phyloP scores from a whole-genome alignment of 2,113 vertebrate genomes.

The Romanogobio albipinnatus region DNA sequence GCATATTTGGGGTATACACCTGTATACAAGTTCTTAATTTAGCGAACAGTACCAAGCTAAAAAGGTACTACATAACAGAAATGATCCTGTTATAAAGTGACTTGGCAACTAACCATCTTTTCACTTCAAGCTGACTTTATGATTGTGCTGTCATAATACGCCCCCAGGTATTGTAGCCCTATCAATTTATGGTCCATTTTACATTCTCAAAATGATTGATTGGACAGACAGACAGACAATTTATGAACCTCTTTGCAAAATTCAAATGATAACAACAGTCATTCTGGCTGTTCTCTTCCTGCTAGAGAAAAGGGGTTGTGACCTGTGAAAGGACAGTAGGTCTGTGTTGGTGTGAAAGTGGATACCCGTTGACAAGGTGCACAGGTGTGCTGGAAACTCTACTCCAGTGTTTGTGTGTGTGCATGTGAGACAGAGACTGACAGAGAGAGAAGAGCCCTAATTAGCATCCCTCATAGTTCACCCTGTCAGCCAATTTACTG shows the following conservation, averaged over 20 bases:
- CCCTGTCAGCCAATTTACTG: neutral
- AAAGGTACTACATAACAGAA: neutral
- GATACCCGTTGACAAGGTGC: slow-evolving; percentile 49
- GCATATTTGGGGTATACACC: neutral
- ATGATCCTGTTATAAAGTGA: neutral
- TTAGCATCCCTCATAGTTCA: slow-evolving; percentile 21
- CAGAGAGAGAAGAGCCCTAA: slow-evolving; percentile 23
- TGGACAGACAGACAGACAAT: neutral
- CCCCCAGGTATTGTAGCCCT: neutral
- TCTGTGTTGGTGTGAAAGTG: slow-evolving; percentile 44
- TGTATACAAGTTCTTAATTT: neutral
- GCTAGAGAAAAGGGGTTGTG: neutral
- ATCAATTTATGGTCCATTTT: neutral
- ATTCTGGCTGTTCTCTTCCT: neutral
- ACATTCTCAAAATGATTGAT: neutral
- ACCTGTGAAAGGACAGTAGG: slow-evolving; percentile 44
- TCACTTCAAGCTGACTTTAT: neutral
- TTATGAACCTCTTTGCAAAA: neutral
- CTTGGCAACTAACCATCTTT: too few species aligned
- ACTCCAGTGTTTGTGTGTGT: slow-evolving; percentile 30
- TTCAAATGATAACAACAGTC: neutral
- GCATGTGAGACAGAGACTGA: slow-evolving; percentile 24
- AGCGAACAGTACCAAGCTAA: neutral
- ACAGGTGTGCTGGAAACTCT: slow-evolving; percentile 45
- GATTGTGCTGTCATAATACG: neutral